A percentile compares a stretch with the other conserved stretches of the same genome.
Conservation (phyloP, 2,888 invertebrate species). For the Sinhomidia bicolor region DNA sequence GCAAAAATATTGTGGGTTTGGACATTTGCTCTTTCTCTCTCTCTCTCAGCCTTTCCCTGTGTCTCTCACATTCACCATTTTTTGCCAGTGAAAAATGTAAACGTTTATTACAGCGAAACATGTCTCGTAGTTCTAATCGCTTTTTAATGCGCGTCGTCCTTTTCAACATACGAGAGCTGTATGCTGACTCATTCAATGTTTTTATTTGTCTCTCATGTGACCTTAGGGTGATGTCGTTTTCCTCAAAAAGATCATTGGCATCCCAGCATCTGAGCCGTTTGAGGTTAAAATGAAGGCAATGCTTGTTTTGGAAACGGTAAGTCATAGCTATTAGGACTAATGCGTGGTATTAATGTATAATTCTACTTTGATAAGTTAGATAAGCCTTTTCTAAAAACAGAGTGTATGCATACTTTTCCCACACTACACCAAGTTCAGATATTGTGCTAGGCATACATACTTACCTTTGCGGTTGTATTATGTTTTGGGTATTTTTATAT, state of each 20-base stretch:
- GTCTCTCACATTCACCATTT: too few species aligned
- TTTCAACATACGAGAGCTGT: not conserved
- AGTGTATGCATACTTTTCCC: too few species aligned
- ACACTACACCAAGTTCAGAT: too few species aligned
- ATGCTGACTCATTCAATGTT: not conserved
- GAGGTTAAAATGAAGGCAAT: constrained; percentile 92
- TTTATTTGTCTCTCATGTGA: not conserved
- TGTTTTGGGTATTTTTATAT: too few species aligned
- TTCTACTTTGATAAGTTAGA: too few species aligned
- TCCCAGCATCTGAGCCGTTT: constrained; percentile 83
- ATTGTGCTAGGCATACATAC: too few species aligned
- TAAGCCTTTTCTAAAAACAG: too few species aligned
- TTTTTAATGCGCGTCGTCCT: constrained; percentile 19
- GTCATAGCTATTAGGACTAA: constrained; percentile 58
- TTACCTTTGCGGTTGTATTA: too few species aligned
- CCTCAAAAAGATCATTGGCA: constrained; percentile 88
- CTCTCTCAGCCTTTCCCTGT: too few species aligned
- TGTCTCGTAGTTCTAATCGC: constrained; percentile 13
- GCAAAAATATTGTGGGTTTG: too few species aligned
- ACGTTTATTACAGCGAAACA: not conserved
- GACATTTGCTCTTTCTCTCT: too few species aligned
- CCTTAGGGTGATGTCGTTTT: constrained; percentile 94
- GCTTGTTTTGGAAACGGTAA: constrained; percentile 88
- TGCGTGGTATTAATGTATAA: too few species aligned
- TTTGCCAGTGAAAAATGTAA: constrained; percentile 5